These are phyloP conservation scores for Halisarca cf. caerulea DNA, from an alignment of 37 sponge, comb jelly and placozoan genomes.

Conservation along the genomic window DNA sequence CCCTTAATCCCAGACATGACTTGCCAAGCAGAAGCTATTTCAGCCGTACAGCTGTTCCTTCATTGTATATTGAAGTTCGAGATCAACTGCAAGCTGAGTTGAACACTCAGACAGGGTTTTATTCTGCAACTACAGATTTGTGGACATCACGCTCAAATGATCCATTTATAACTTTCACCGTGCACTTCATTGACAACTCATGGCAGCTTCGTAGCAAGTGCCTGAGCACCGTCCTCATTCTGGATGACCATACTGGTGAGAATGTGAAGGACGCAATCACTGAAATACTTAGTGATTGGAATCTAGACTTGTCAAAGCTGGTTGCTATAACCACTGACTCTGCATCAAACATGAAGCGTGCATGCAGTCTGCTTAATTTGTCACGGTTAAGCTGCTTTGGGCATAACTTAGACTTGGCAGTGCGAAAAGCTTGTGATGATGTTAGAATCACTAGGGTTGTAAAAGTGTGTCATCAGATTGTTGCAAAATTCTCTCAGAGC, in stretches of 20 bases:
- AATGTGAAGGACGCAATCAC: background rate
- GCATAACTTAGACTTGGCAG: conserved; percentile 28
- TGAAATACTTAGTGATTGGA: background rate
- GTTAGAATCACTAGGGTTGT: background rate
- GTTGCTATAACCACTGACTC: conserved; percentile 19
- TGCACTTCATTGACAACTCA: conserved; percentile 12
- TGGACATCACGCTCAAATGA: conserved; percentile 17
- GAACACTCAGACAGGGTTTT: background rate
- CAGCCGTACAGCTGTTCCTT: conserved; percentile 24
- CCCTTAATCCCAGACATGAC: background rate
- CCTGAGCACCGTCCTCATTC: background rate
- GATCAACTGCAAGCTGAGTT: background rate
- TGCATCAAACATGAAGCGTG: conserved; percentile 23
- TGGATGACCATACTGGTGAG: conserved; percentile 15
- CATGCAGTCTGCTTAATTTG: background rate
- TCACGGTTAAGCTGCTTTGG: conserved; percentile 21
- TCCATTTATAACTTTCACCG: conserved; percentile 15
- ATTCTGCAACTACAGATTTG: conserved; percentile 15
- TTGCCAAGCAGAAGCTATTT: conserved; percentile 23
- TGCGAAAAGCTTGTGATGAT: conserved; percentile 12
- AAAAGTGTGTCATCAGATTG: conserved; percentile 5
- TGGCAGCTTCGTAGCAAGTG: conserved; percentile 10
- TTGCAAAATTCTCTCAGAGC: conserved; percentile 11
- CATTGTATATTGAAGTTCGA: background rate
- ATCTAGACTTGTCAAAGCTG: background rate